phyloP scores from a whole-genome alignment of 2,797 vertebrate genomes.

The Acridotheres tristis region DNA sequence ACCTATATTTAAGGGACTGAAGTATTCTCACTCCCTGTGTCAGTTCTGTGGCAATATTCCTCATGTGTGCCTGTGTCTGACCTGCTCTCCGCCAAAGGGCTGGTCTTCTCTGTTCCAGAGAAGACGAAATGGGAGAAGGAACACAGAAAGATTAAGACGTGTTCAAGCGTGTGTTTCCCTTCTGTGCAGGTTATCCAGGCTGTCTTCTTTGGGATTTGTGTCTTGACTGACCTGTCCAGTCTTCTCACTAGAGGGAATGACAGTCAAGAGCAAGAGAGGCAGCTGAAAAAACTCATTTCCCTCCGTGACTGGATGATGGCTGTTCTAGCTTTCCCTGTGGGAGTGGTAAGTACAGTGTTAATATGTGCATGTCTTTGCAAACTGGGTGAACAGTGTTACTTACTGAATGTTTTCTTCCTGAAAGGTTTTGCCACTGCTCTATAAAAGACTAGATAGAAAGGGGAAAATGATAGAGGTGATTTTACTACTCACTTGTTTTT shows the following conservation, averaged over 20 bases:
- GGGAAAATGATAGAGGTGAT: not conserved
- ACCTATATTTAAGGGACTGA: not conserved
- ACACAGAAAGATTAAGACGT: not conserved
- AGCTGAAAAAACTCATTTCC: constrained; percentile 91
- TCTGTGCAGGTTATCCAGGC: constrained; percentile 91
- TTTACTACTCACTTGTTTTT: not conserved
- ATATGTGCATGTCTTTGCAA: not conserved
- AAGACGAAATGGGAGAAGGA: not conserved
- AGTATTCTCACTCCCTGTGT: not conserved
- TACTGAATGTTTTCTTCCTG: not conserved
- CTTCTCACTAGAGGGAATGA: constrained; percentile 91
- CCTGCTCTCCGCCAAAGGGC: not conserved
- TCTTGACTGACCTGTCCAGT: constrained; percentile 93
- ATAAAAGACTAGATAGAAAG: not conserved
- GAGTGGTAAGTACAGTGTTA: constrained; percentile 85
- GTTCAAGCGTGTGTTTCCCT: not conserved
- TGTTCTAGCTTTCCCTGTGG: constrained; percentile 93
- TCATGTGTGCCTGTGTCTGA: fast-evolving
- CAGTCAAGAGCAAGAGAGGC: constrained; percentile 92
- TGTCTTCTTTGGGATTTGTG: constrained; percentile 93
- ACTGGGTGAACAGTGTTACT: not conserved
- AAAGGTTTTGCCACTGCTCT: not conserved
- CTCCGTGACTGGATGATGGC: constrained; percentile 97
- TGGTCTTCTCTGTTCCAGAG: not conserved
- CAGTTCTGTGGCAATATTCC: not conserved